These are phyloP conservation scores for Acanthurus tractus DNA, from an alignment of 2,797 vertebrate genomes.

Conservation along the genomic window DNA sequence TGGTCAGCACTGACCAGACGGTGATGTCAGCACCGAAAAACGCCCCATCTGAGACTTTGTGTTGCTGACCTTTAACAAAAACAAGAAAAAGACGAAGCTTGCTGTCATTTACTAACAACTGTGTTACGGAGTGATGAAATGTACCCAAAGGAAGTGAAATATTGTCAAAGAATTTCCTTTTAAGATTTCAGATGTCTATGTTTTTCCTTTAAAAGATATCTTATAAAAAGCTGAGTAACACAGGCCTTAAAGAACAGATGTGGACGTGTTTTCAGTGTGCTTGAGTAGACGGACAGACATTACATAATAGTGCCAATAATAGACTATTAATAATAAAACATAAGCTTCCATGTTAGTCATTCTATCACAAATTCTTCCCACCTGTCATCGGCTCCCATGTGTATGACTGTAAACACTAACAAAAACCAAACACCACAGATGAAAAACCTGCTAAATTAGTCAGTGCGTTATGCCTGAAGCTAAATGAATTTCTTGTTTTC, in stretches of 20 bases:
- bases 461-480: slow-evolving; percentile 22
- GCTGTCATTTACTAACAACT: slow-evolving; percentile 31
- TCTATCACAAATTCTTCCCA: not conserved
- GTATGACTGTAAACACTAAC: slow-evolving; percentile 18
- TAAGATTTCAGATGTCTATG: not conserved
- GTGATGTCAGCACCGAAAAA: slow-evolving; percentile 44
- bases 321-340: not conserved
- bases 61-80: slow-evolving; percentile 52
- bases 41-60: slow-evolving; percentile 30
- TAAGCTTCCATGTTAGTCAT: not conserved
- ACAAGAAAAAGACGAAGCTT: not conserved
- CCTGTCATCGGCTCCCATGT: not conserved
- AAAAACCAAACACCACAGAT: not conserved
- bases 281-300: no score
- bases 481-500: not conserved
- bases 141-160: slow-evolving; percentile 11
- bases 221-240: slow-evolving; percentile 10
- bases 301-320: no score
- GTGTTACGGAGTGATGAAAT: slow-evolving; percentile 25
- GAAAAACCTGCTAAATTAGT: slow-evolving; percentile 28
- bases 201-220: not conserved
- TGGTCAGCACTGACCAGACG: slow-evolving; percentile 42
- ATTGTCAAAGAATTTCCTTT: not conserved
- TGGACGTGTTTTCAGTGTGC: not conserved
- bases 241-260: slow-evolving; percentile 4